These are phyloP conservation scores for Syrmaticus mikado DNA, from an alignment of 2,113 vertebrate species.

Conservation along the genomic window DNA sequence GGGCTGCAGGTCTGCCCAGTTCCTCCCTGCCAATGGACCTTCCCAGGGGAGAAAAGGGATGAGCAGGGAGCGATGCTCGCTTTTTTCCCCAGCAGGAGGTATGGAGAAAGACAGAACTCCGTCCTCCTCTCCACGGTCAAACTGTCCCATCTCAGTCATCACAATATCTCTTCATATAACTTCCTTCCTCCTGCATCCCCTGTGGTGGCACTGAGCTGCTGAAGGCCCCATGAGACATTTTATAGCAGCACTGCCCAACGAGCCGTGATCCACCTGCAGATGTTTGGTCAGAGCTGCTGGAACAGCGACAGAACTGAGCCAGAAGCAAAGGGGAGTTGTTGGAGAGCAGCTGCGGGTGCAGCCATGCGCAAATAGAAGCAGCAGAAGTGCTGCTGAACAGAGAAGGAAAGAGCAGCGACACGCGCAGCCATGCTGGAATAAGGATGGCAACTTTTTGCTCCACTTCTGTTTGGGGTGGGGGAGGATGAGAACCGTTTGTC, in stretches of 20 bases:
- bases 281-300: neutral
- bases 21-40: neutral
- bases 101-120: neutral
- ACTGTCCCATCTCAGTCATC: accelerated
- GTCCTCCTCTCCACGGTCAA: neutral
- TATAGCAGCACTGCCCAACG: neutral
- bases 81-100: neutral
- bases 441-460: neutral
- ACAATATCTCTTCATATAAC: accelerated
- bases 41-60: neutral
- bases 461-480: neutral
- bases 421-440: accelerated
- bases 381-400: accelerated
- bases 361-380: accelerated
- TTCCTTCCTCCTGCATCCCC: neutral
- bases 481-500: neutral
- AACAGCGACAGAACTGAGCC: accelerated
- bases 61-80: neutral
- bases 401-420: neutral
- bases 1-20: neutral
- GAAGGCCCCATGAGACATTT: accelerated
- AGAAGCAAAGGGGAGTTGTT: neutral
- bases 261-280: too few species aligned
- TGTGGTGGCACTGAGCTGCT: neutral
- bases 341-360: neutral